These are phyloP conservation scores for Allophyes oxyacanthae DNA, from an alignment of 2,888 invertebrate genomes.

Conservation along the genomic window DNA sequence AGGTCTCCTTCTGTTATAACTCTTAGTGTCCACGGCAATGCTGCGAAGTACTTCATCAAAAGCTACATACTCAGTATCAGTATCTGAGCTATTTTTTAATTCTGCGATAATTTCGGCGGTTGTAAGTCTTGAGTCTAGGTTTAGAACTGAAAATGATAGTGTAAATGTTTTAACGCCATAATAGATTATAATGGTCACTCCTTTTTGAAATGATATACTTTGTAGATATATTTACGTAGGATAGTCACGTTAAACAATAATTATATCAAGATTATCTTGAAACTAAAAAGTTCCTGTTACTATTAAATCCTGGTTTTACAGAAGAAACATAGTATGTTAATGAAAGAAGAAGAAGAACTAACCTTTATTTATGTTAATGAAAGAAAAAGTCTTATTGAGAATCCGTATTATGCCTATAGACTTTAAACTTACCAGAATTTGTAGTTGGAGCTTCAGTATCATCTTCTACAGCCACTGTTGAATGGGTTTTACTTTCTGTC, in stretches of 20 bases:
- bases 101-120: not conserved
- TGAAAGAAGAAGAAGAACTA: too few species aligned
- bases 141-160: conserved; percentile 3
- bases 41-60: conserved; percentile 70
- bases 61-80: conserved; percentile 56
- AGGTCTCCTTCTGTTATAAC: conserved; percentile 54
- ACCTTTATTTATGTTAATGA: too few species aligned
- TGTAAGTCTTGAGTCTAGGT: not conserved
- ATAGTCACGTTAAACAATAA: too few species aligned
- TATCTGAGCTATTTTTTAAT: conserved; percentile 30
- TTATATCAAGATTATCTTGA: too few species aligned
- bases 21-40: conserved; percentile 58
- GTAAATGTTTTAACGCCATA: not conserved
- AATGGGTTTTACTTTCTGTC: not conserved
- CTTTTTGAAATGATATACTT: not conserved
- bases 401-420: not conserved
- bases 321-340: too few species aligned
- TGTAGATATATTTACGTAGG: too few species aligned
- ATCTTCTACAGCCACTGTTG: not conserved
- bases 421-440: conserved; percentile 12
- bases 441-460: not conserved
- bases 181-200: too few species aligned
- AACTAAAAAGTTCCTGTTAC: too few species aligned
- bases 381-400: too few species aligned
- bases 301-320: too few species aligned